Percentiles rank a stretch among this genome's conserved stretches.
Conservation (phyloP, 2,888 invertebrate genomes). For the Anoncus sp. region DNA sequence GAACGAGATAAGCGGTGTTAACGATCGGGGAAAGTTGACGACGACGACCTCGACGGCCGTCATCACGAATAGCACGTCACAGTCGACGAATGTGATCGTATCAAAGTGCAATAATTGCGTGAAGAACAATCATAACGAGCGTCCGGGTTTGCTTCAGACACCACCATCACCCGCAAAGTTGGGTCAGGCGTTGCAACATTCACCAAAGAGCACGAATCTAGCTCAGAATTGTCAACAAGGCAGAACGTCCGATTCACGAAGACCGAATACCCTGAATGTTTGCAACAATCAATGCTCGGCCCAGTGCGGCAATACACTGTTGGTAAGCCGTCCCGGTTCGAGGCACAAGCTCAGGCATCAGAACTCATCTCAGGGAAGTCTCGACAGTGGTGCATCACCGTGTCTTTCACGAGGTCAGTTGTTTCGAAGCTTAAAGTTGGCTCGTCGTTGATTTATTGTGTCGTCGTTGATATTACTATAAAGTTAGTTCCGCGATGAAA, state of each 20-base stretch:
- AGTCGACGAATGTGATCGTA: slow-evolving; percentile 73
- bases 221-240: slow-evolving; percentile 76
- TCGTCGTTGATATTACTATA: too few relatives aligned
- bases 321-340: slow-evolving; percentile 77
- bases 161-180: slow-evolving; percentile 80
- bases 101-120: slow-evolving; percentile 80
- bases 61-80: slow-evolving; percentile 66
- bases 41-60: slow-evolving; percentile 47
- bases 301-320: slow-evolving; percentile 77
- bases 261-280: slow-evolving; percentile 76
- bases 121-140: slow-evolving; percentile 79
- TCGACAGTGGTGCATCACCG: slow-evolving; percentile 81
- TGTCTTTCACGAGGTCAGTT: slow-evolving; percentile 84
- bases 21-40: slow-evolving; percentile 69
- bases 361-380: slow-evolving; percentile 83
- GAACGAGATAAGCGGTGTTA: slow-evolving; percentile 67
- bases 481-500: too few relatives aligned
- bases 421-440: too few relatives aligned
- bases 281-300: slow-evolving; percentile 79
- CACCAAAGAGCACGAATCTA: slow-evolving; percentile 76
- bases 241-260: slow-evolving; percentile 76
- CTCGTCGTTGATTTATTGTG: too few relatives aligned
- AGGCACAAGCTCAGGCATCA: slow-evolving; percentile 82
- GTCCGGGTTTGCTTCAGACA: slow-evolving; percentile 78
- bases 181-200: slow-evolving; percentile 75